Conservation (phyloP, 1,140 invertebrate species). For the Glomeris maerens region DNA sequence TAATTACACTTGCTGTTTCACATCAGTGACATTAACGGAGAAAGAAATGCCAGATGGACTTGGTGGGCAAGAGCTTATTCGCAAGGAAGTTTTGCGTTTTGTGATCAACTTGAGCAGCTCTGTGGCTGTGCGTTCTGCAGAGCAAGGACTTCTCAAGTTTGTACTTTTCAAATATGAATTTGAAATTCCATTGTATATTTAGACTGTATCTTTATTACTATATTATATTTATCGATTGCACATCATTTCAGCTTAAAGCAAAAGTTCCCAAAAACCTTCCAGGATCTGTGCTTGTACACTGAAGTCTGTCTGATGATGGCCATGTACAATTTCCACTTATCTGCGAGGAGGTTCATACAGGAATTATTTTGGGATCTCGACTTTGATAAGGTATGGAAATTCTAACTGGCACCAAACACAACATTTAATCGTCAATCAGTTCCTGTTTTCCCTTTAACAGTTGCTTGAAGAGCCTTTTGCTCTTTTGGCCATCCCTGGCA, state of each 20-base stretch:
- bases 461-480: not conserved
- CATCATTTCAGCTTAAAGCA: constrained; percentile 69
- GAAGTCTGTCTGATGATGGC: constrained; percentile 70
- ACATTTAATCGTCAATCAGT: not conserved
- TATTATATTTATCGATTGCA: constrained; percentile 16
- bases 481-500: not conserved
- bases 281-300: constrained; percentile 83
- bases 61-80: constrained; percentile 24
- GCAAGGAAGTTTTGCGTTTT: constrained; percentile 37
- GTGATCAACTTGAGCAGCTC: constrained; percentile 37
- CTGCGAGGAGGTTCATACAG: constrained; percentile 73
- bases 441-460: not conserved
- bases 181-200: constrained; percentile 9
- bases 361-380: constrained; percentile 81
- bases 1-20: not conserved
- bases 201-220: constrained; percentile 4
- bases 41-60: constrained; percentile 6
- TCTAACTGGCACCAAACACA: not conserved
- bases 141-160: constrained; percentile 40
- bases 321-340: constrained; percentile 62
- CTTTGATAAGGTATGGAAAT: constrained; percentile 44
- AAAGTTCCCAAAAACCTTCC: constrained; percentile 61
- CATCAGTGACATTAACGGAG: not conserved
- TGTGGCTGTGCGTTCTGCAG: constrained; percentile 36
- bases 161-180: constrained; percentile 12